phyloP scores from a whole-genome alignment of 1,140 invertebrate species.

The Zaprionus capensis region DNA sequence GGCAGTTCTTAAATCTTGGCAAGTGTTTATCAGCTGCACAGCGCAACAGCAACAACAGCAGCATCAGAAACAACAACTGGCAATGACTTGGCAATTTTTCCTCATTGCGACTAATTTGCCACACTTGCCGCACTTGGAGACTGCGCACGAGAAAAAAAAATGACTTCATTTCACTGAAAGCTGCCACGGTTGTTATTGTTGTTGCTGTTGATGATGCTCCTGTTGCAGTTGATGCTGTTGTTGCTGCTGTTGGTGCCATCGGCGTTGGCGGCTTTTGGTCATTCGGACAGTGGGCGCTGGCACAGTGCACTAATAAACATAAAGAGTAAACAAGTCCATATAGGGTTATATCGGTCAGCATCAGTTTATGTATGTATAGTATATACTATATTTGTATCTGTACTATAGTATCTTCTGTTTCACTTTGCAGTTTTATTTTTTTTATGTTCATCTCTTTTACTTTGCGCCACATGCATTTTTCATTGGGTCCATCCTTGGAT shows the following conservation, averaged over 20 bases:
- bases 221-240: background rate
- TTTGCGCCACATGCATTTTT: conserved; percentile 70
- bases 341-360: conserved; percentile 75
- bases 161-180: conserved; percentile 44
- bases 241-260: conserved; percentile 7
- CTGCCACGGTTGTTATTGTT: conserved; percentile 18
- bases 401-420: conserved; percentile 31
- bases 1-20: conserved; percentile 1
- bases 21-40: conserved; percentile 29
- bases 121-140: conserved; percentile 38
- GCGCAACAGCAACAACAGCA: background rate
- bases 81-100: conserved; percentile 48
- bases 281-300: conserved; percentile 43
- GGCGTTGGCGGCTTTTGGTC: conserved; percentile 39
- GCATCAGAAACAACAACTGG: conserved; percentile 5
- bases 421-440: conserved; percentile 43
- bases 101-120: conserved; percentile 54
- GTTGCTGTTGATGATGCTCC: conserved; percentile 1
- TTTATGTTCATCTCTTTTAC: conserved; percentile 28
- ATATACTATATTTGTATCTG: conserved; percentile 45
- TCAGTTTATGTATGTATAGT: conserved; percentile 36
- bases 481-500: conserved; percentile 49
- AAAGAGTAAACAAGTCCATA: conserved; percentile 79
- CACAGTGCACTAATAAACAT: conserved; percentile 72
- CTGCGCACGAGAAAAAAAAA: conserved; percentile 28